These are phyloP conservation scores for Leptopilina syphax DNA, from an alignment of 2,888 invertebrate genomes.

Conservation along the genomic window DNA sequence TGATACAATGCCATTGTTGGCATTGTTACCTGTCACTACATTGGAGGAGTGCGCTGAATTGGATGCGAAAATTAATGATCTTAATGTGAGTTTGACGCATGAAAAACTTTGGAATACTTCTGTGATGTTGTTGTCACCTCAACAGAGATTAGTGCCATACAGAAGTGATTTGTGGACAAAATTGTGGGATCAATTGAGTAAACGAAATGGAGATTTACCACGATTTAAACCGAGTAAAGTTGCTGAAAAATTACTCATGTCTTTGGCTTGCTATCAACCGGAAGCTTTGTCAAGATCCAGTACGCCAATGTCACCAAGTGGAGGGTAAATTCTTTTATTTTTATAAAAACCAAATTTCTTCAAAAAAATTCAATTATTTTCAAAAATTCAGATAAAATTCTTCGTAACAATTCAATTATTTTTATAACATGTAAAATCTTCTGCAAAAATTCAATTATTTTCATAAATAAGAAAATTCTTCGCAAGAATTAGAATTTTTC, in stretches of 20 bases:
- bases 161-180: conserved; percentile 90
- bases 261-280: conserved; percentile 91
- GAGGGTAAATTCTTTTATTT: conserved; percentile 74
- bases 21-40: conserved; percentile 85
- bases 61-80: conserved; percentile 81
- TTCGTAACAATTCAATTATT: no score
- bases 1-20: conserved; percentile 84
- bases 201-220: conserved; percentile 80
- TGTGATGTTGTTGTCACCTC: conserved; percentile 90
- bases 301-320: conserved; percentile 89
- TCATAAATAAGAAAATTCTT: no score
- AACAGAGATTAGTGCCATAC: conserved; percentile 90
- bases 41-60: conserved; percentile 80
- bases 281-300: conserved; percentile 91
- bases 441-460: no score
- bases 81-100: conserved; percentile 83
- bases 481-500: no score
- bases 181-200: conserved; percentile 85
- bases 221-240: conserved; percentile 85
- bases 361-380: no score
- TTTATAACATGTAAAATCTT: no score
- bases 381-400: no score
- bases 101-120: conserved; percentile 89
- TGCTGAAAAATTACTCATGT: conserved; percentile 87
- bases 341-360: background rate